phyloP scores from a whole-genome alignment of 2,888 invertebrate species.

The Peribatodes rhomboidaria region DNA sequence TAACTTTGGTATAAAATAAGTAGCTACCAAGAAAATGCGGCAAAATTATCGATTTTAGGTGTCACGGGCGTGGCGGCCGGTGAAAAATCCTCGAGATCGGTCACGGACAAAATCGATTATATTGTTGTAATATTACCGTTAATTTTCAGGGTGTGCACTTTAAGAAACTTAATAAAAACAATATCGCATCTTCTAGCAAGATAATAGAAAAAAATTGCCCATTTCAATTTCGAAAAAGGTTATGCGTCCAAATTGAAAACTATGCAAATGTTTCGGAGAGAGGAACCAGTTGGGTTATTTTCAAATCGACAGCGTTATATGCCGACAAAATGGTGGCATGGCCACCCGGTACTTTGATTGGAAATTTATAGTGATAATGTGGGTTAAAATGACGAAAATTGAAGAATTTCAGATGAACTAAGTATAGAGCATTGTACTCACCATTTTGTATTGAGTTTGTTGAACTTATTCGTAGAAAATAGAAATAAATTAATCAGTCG shows the following conservation, averaged over 20 bases:
- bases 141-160: too few species aligned
- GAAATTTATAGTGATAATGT: background rate
- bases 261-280: background rate
- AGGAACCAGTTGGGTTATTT: slow-evolving; percentile 19
- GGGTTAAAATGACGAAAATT: slow-evolving; percentile 28
- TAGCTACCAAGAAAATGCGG: background rate
- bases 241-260: slow-evolving; percentile 1
- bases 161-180: slow-evolving; percentile 41
- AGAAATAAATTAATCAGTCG: slow-evolving; percentile 83
- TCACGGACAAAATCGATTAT: slow-evolving; percentile 34
- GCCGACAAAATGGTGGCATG: slow-evolving; percentile 81
- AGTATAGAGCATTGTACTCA: slow-evolving; percentile 63
- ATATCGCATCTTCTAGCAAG: slow-evolving; percentile 44
- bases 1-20: background rate
- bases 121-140: background rate
- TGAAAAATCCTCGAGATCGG: slow-evolving; percentile 50
- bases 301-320: slow-evolving; percentile 50
- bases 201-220: background rate
- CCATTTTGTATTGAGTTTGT: slow-evolving; percentile 84
- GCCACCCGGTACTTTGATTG: slow-evolving; percentile 62
- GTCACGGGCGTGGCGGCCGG: slow-evolving; percentile 48
- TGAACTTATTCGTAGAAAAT: slow-evolving; percentile 75
- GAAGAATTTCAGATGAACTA: slow-evolving; percentile 23
- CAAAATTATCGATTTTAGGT: slow-evolving; percentile 23
- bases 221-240: slow-evolving; percentile 7